Base-by-base conservation (phyloP, 2,113 vertebrate genomes). In the Heteronetta atricapilla region DNA sequence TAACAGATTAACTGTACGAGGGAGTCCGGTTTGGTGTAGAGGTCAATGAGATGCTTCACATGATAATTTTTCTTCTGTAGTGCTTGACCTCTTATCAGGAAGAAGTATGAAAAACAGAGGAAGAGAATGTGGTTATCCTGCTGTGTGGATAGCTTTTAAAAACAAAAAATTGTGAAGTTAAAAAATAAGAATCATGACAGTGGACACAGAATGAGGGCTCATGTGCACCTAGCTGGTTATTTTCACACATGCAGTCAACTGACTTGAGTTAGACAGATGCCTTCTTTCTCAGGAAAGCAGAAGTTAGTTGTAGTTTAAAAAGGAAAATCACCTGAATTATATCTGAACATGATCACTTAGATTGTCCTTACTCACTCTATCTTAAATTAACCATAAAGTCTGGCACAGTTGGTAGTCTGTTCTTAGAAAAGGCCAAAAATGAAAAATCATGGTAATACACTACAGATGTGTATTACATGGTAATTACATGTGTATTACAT, bases 1-100 rank as follows among this genome's bases (percentile, higher is more conserved):
- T 89, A 97, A 97, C 93, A 95, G 94, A 98, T 97, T 88, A 95
- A 93, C 88, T 92, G 78, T 66, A 83, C 19, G 26, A 84, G 85
- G 63, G 90, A 93, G 88, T 94, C 82, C 62, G 50, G 79, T 88
- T 96, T 92, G 83, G 84, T 67, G 52, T 63, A 82, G 89, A 97
- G 96, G 97, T 97, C 96, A 97, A 80, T 72, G 70, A 88, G 83
- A 90, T 60, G 62, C 66, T 70, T 83, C 69, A 29, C 25, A 14
- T 64, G 68, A 59, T 84, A 44, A 79, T 93, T 95, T 83, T 89
- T 90, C 87, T 91, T 79, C 87, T 53, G 38, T 84, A 70, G 84
- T 52, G 44, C 60, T 91, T 96, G 88, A 91, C 69, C 90, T 93
- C 75, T 88, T 50, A 44, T 36, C 62, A 94, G 58, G 55, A 17